Percentiles rank a stretch among this genome's conserved stretches.
Conservation (phyloP, 2,113 vertebrate genomes). For the Ammodytes marinus region DNA sequence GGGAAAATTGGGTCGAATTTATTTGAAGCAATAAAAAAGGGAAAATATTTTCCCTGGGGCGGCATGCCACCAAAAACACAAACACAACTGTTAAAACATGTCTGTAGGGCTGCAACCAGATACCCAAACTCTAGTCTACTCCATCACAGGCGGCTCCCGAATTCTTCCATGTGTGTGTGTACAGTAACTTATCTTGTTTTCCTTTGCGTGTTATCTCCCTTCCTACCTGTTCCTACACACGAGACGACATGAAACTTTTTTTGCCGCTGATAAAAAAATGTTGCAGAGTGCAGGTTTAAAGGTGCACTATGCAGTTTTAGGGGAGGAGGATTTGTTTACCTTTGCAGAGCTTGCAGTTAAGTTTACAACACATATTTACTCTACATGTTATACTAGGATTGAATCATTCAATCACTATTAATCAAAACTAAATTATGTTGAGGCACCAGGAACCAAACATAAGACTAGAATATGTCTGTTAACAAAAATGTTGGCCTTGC, state of each 20-base stretch:
- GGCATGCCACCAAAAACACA: slow-evolving; percentile 79
- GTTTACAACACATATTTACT: no score
- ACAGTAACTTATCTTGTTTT: slow-evolving; percentile 58
- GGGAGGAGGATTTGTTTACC: no score
- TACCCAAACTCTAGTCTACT: slow-evolving; percentile 54
- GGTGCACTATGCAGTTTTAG: background rate
- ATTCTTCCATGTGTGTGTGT: slow-evolving; percentile 35
- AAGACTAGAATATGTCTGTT: no score
- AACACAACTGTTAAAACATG: slow-evolving; percentile 83
- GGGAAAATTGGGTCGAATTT: slow-evolving; percentile 77
- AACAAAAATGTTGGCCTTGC: no score
- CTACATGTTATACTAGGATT: no score
- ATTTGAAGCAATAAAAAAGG: slow-evolving; percentile 83
- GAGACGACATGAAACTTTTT: slow-evolving; percentile 40
- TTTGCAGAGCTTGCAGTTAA: no score
- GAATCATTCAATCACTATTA: no score
- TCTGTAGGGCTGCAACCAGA: slow-evolving; percentile 76
- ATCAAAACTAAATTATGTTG: no score
- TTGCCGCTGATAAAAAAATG: slow-evolving; percentile 57
- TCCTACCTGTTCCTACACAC: slow-evolving; percentile 47
- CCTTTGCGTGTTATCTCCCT: slow-evolving; percentile 40
- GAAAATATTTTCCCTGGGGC: slow-evolving; percentile 78
- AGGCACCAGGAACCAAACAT: no score
- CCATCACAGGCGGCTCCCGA: slow-evolving; percentile 56
- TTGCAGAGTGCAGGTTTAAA: slow-evolving; percentile 55